Conservation (phyloP, 35 echinoderm and acorn worm species). For the Eucidaris tribuloides region DNA sequence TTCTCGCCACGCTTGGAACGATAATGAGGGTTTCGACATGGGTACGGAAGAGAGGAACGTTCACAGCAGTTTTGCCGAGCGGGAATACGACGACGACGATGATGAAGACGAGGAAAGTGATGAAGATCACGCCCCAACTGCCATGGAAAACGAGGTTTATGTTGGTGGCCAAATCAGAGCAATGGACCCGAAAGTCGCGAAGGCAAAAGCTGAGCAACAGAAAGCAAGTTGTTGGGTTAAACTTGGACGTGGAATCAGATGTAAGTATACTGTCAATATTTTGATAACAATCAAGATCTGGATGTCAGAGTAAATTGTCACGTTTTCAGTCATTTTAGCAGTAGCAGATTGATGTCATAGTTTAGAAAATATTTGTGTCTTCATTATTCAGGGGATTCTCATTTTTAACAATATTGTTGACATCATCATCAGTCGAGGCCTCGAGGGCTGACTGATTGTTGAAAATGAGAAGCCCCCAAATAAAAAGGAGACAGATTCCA, state of each 20-base stretch:
- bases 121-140: constrained; percentile 73
- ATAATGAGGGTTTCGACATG: constrained; percentile 95
- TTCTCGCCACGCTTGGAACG: constrained; percentile 89
- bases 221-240: constrained; percentile 79
- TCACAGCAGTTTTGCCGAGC: constrained; percentile 52
- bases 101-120: constrained; percentile 40
- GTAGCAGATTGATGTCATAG: neutral
- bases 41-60: constrained; percentile 74
- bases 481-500: no score
- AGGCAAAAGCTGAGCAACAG: constrained; percentile 66
- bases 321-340: neutral
- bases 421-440: neutral
- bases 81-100: constrained; percentile 58
- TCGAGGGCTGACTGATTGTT: neutral
- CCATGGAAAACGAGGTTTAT: constrained; percentile 98
- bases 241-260: constrained; percentile 71
- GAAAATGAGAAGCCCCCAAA: no score
- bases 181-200: constrained; percentile 76
- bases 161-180: constrained; percentile 80
- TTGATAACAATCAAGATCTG: neutral
- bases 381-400: neutral
- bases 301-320: neutral
- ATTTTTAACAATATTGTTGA: neutral
- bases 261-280: constrained; percentile 60
- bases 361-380: neutral